These are phyloP conservation scores for Cladopsammia gracilis DNA, from an alignment of 64 coral and sea anemone genomes.

Conservation along the genomic window DNA sequence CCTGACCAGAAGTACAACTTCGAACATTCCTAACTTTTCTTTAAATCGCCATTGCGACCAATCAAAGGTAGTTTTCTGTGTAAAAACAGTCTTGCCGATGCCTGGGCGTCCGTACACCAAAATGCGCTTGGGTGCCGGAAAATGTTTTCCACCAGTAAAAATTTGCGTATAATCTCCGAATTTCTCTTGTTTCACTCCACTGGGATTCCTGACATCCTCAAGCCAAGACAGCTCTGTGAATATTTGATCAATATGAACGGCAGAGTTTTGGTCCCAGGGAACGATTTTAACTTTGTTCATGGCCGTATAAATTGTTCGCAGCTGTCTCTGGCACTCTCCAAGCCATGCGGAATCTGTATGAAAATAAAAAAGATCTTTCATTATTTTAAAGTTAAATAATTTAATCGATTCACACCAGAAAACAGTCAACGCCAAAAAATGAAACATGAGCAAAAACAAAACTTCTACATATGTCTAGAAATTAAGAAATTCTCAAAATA, in stretches of 20 bases:
- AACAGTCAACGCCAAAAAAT: no score
- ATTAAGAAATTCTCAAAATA: no score
- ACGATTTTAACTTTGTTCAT: neutral
- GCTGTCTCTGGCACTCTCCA: neutral
- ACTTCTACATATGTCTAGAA: no score
- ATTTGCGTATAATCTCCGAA: no score
- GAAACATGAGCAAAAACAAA: no score
- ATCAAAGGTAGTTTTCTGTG: neutral
- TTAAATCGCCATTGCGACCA: neutral
- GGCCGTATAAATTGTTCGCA: neutral
- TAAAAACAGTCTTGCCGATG: neutral
- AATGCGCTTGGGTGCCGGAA: neutral
- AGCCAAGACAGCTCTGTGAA: slow-evolving; percentile 1
- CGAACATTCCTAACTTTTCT: neutral
- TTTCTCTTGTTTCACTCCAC: neutral
- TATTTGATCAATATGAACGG: neutral
- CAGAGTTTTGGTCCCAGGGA: neutral
- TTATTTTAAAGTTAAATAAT: no score
- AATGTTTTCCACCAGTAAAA: no score
- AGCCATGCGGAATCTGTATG: neutral
- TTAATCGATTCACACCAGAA: no score
- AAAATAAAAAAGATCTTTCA: neutral
- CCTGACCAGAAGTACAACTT: neutral
- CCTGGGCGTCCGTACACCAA: neutral
- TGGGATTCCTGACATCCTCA: neutral